Evolutionary conservation across 2,797 vertebrate species (phyloP).

Genomic region (Hyperoplus immaculatus): DNA sequence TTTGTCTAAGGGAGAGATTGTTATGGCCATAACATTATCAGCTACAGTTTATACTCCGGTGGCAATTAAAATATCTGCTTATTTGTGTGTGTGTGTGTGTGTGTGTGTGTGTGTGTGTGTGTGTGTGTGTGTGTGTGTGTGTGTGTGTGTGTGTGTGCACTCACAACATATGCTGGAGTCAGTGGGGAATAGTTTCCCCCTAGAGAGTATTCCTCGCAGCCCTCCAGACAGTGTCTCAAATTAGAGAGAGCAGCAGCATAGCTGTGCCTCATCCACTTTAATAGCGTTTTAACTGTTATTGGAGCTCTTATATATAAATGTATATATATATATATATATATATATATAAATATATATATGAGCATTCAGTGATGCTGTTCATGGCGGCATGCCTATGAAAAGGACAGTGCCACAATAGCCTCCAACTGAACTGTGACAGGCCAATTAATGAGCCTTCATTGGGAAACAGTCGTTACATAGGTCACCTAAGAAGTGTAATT

Average conservation of each 20-base stretch:
- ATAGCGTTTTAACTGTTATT: conserved; percentile 92
- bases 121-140: conserved; percentile 11
- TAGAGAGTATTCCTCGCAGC: conserved; percentile 89
- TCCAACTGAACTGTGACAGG: conserved; percentile 94
- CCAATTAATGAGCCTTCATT: conserved; percentile 97
- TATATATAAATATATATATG: conserved; percentile 47
- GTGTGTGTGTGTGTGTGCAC: conserved; percentile 63
- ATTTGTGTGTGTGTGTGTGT: conserved; percentile 15
- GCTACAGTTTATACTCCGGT: conserved; percentile 89
- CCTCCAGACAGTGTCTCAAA: conserved; percentile 92
- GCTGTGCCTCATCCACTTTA: conserved; percentile 87
- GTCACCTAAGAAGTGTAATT: conserved; percentile 96
- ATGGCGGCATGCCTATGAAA: conserved; percentile 89
- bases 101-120: conserved; percentile 17
- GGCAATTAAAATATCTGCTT: conserved; percentile 85
- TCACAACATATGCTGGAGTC: conserved; percentile 69
- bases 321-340: too few relatives aligned
- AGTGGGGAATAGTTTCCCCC: conserved; percentile 83
- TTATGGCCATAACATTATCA: conserved; percentile 87
- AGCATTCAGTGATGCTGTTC: conserved; percentile 88
- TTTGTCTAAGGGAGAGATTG: conserved; percentile 63
- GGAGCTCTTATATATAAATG: conserved; percentile 85
- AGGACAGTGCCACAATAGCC: conserved; percentile 95
- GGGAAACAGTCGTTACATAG: conserved; percentile 93
- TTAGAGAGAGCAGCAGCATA: conserved; percentile 90